Evolutionary conservation across 2,888 invertebrate species (phyloP), one percentile per base, ranked within the genome.

Genomic region (Lasioglossum leucozonium): DNA sequence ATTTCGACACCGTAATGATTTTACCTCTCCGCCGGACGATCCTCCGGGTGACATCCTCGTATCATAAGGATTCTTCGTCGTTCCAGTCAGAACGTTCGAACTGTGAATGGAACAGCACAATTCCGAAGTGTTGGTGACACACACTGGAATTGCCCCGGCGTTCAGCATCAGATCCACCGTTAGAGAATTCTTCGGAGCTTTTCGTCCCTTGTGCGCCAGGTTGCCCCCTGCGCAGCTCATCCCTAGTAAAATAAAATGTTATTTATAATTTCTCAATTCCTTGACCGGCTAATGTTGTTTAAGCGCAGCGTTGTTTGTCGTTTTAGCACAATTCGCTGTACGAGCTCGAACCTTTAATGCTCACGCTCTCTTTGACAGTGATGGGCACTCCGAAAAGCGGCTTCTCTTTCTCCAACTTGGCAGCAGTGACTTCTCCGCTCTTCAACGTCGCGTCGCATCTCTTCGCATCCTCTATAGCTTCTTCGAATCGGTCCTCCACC

Each of bases 371-470:
- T 94, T 98, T 99, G 0, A 98, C 97, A 10, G 98, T 98, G 86
- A 98, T 96, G 0, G 99, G 99, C 6, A 99, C 96, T 6, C 99
- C 98, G 16, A 98, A 95, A 84, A 98, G 95, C 0, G 98, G 98
- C 89, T 96, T 97, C 72, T 97, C 96, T 81, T 96, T 95, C 86
- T 96, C 96, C 91, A 98, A 95, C 76, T 96, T 96, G 67, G 96
- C 96, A n/a, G 96, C 95, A 4, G 95, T 96, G 71, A 96, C 95
- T 26, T 95, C 92, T 40, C 96, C 96, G 67, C 96, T 95, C 16
- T 95, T 95, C 47, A 98, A 95, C 93, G 97, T 96, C 87, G 96
- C 95, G 95, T 98, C 98, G 2, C 97, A 96, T 79, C 96, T 95
- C 88, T 96, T 96, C 0, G 98, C 98, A 93, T 98, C 98, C 82